Base-by-base conservation (phyloP, 2,797 vertebrate species). In the Gorsachius magnificus region DNA sequence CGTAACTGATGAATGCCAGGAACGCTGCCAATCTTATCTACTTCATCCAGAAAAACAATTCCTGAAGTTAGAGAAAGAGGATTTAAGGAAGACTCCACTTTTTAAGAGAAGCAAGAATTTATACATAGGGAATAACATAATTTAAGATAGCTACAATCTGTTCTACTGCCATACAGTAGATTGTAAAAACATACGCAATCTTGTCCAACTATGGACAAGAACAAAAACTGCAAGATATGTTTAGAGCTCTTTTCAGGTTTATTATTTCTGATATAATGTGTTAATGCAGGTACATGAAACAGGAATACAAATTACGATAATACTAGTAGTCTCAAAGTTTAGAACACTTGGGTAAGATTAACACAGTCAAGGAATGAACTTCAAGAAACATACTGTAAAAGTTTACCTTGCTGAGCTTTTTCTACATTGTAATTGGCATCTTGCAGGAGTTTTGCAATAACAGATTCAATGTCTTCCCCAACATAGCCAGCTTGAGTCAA, bases 21-120 rank as follows among this genome's bases (percentile, higher is more conserved):
- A 93, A 99, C 99, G 3, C 99, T 99, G 98, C 99, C 99, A 96
- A 99, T 99, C 98, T 99, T 99, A 97, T 99, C 99, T 77, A 99
- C 99, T 98, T 99, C 99, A 83, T 99, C 99, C 98, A 99, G 98
- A 96, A 99, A 99, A 97, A 99, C 99, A 91, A 99, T 99, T 92
- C 99, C 99, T 99, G 97, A 94, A 97, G 64, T 89, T 28, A 93
- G 14, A 96, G 53, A 72, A 82, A 88, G 88, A 0, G 18, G 36
- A 85, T 96, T 96, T 87, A 96, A 97, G 89, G 61, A 96, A 66
- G 60, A 91, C 21, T 69, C 50, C 80, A 15, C 82, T 91, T 95
- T 94, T 94, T 54, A 94, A 95, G 57, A 85, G 83, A 97, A 90
- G n/a, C 6, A 96, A 72, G 33, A 89, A 54, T 22, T 74, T 74